Conservation (phyloP, 2,888 invertebrate genomes). For the Aphodius sticticus region DNA sequence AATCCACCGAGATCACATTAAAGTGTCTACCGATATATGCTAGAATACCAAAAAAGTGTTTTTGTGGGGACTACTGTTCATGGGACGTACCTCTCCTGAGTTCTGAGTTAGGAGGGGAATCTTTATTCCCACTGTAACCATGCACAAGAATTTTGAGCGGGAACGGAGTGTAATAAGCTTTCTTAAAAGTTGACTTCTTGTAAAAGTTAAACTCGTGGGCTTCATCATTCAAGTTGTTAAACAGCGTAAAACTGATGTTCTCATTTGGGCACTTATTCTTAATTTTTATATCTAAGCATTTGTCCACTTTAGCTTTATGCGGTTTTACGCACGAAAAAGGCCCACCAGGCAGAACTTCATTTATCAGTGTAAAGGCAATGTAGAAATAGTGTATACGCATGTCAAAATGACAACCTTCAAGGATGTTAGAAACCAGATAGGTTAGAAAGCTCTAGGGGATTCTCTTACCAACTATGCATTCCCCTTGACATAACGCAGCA, state of each 20-base stretch:
- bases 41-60: neutral
- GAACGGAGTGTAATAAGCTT: neutral
- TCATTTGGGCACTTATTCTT: constrained; percentile 25
- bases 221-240: neutral
- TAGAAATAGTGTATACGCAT: neutral
- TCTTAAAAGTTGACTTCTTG: neutral
- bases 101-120: constrained; percentile 15
- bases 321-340: neutral
- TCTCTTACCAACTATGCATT: constrained; percentile 21
- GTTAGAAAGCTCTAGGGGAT: neutral
- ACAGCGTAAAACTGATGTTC: constrained; percentile 25
- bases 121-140: constrained; percentile 22
- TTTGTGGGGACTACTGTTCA: neutral
- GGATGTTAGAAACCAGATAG: neutral
- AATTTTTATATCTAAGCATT: constrained; percentile 8
- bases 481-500: constrained; percentile 18
- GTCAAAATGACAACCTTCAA: neutral
- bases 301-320: neutral
- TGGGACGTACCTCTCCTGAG: constrained; percentile 11
- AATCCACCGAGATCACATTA: constrained; percentile 17
- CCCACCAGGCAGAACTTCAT: neutral
- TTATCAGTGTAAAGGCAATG: neutral
- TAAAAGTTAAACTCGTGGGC: neutral
- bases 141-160: constrained; percentile 28
- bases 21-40: neutral